Percentiles rank a stretch among this genome's conserved stretches.
phyloP scores from a whole-genome alignment of 2,113 vertebrate species.

The Crotalus helleri region DNA sequence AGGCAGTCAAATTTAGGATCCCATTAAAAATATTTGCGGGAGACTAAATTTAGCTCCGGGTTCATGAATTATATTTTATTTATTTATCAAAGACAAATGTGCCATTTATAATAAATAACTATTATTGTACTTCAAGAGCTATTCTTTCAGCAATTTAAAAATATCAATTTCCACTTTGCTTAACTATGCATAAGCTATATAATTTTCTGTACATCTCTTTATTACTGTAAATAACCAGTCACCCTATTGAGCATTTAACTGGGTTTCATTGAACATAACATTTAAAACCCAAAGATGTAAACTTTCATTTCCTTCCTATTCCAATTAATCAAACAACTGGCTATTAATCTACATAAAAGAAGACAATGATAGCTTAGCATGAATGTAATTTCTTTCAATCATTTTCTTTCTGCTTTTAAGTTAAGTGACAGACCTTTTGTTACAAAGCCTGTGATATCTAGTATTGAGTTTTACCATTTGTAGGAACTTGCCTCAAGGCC shows the following conservation, averaged over 20 bases:
- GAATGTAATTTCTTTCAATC: conserved; percentile 57
- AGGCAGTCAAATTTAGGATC: not conserved
- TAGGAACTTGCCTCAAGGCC: conserved; percentile 58
- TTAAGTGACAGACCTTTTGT: conserved; percentile 54
- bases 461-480: conserved; percentile 58
- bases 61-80: not conserved
- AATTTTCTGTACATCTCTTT: not conserved
- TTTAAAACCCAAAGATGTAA: conserved; percentile 48
- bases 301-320: conserved; percentile 43
- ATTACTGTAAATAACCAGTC: conserved; percentile 36
- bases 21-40: not conserved
- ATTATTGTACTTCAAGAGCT: not conserved
- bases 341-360: conserved; percentile 52
- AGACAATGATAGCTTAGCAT: conserved; percentile 52
- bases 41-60: not conserved
- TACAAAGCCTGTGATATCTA: conserved; percentile 19
- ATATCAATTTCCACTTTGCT: conserved; percentile 23
- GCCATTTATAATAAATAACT: not conserved
- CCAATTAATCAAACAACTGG: conserved; percentile 53
- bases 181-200: conserved; percentile 35
- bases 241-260: conserved; percentile 6
- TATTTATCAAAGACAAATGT: conserved; percentile 17
- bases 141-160: conserved; percentile 26
- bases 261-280: conserved; percentile 43
- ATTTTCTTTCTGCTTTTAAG: conserved; percentile 45